Base-by-base conservation (phyloP, 2,797 vertebrate genomes). In the Danionella dracula region DNA sequence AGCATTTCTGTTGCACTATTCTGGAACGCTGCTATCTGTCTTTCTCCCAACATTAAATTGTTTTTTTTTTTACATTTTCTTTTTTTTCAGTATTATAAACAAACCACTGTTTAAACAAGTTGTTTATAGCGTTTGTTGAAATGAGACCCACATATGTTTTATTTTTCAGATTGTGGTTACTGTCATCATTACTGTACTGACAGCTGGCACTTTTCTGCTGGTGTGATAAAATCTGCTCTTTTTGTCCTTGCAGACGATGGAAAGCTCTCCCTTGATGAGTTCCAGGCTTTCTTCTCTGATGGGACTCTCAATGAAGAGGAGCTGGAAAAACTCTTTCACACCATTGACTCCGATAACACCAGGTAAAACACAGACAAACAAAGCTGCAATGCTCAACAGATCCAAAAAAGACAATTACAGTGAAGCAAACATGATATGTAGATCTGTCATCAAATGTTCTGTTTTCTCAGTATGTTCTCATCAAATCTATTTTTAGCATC, bases 271-370 rank as follows among this genome's bases (percentile, higher is more conserved):
- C 81, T 99, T 85, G 97, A 99, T 73, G 97, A 99, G 73, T 99
- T 99, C 85, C 96, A 96, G 84, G 91, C 95, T 12, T 99, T 98
- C 85, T 99, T 99, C 79, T 93, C 95, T 0, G 96, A 99, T 1
- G 97, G 96, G 1, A 93, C 92, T 0, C 90, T 99, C 78, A 92
- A 93, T 0, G 94, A 97, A 76, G 92, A 94, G n/a, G 96, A 99
- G 77, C 89, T 99, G 31, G 95, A 98, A 81, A 93, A 90, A 72
- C 91, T 99, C 71, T 99, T 99, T 82, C 95, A 98, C 71, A 91
- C 93, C 71, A 99, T 99, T 15, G 97, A 99, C 82, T 95, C 93
- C 0, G 96, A 99, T 87, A 95, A 97, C 83, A 99, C 97, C 73
- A 96, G 93, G 97, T 77, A 54, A 76, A 49, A 46, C 21, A 41